These are phyloP conservation scores for Calyptommatus sinebrachiatus DNA, from an alignment of 2,113 vertebrate genomes.

Conservation along the genomic window DNA sequence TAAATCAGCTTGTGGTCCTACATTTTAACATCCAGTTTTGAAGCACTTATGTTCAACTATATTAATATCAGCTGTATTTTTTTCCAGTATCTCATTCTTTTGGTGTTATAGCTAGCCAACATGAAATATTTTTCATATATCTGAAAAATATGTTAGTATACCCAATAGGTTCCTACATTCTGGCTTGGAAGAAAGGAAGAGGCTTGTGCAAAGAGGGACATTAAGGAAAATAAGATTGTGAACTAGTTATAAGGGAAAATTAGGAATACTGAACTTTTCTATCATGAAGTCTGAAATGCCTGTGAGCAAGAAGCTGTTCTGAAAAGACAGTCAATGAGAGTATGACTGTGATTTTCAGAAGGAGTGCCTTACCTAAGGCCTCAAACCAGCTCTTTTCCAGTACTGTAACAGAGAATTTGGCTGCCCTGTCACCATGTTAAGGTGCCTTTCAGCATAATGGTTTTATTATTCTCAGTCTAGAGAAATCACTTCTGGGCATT, in stretches of 20 bases:
- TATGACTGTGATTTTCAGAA: too few species aligned
- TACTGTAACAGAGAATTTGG: too few species aligned
- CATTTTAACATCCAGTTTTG: neutral
- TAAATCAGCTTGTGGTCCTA: neutral
- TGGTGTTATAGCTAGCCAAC: conserved; percentile 9
- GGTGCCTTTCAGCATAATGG: too few species aligned
- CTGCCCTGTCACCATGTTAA: too few species aligned
- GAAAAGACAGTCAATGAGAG: neutral
- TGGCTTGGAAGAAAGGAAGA: neutral
- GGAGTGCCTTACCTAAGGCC: too few species aligned
- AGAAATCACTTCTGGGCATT: neutral
- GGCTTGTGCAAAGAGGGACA: conserved; percentile 16
- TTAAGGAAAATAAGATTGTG: neutral
- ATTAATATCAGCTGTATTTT: conserved; percentile 3
- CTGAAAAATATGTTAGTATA: conserved; percentile 28
- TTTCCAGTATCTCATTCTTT: neutral
- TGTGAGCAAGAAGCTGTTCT: conserved; percentile 32
- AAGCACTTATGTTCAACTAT: neutral
- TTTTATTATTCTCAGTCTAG: conserved; percentile 10
- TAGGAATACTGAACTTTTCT: neutral
- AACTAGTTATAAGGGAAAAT: conserved; percentile 6
- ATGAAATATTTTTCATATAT: conserved; percentile 8
- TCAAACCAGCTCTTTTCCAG: too few species aligned
- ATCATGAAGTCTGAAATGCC: conserved; percentile 20
- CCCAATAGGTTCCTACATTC: conserved; percentile 13